Percentiles rank a stretch among this genome's conserved stretches.
These are phyloP conservation scores for Melikaiella ostensackeni DNA, from an alignment of 2,888 invertebrate species.

Conservation along the genomic window DNA sequence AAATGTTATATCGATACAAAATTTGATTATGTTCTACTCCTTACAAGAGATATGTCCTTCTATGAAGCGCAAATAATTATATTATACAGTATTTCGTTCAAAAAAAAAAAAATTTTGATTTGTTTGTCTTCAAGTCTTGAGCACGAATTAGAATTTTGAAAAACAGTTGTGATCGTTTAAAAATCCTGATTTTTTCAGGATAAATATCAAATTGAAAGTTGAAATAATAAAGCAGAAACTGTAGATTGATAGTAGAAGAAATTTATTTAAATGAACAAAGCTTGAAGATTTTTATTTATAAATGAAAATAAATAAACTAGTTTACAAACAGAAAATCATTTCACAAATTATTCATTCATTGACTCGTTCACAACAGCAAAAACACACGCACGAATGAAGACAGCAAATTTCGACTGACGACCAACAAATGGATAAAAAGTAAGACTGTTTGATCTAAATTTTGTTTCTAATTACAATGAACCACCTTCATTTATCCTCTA, in stretches of 20 bases:
- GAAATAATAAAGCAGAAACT: not conserved
- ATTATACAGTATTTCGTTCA: not conserved
- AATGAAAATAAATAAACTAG: slow-evolving; percentile 19
- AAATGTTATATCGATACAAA: slow-evolving; percentile 47
- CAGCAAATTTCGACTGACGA: slow-evolving; percentile 8
- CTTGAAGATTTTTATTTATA: slow-evolving; percentile 1
- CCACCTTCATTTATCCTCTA: not conserved
- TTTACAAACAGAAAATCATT: slow-evolving; percentile 38
- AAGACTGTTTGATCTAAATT: not conserved
- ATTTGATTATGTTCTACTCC: slow-evolving; percentile 55
- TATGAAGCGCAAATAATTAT: slow-evolving; percentile 13
- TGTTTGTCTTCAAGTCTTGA: not conserved
- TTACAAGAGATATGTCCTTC: slow-evolving; percentile 52
- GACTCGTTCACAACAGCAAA: slow-evolving; percentile 1
- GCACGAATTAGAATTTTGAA: not conserved
- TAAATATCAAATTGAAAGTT: not conserved
- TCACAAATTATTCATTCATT: not conserved
- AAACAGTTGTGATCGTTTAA: not conserved
- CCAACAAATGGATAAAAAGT: not conserved
- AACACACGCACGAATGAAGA: slow-evolving; percentile 17
- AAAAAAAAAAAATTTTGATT: not conserved
- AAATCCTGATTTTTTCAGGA: not conserved
- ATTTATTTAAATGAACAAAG: not conserved
- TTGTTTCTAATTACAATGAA: not conserved
- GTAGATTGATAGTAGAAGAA: too few species aligned